phyloP scores from a whole-genome alignment of 2,113 vertebrate genomes.

The Hippocampus guttulatus region DNA sequence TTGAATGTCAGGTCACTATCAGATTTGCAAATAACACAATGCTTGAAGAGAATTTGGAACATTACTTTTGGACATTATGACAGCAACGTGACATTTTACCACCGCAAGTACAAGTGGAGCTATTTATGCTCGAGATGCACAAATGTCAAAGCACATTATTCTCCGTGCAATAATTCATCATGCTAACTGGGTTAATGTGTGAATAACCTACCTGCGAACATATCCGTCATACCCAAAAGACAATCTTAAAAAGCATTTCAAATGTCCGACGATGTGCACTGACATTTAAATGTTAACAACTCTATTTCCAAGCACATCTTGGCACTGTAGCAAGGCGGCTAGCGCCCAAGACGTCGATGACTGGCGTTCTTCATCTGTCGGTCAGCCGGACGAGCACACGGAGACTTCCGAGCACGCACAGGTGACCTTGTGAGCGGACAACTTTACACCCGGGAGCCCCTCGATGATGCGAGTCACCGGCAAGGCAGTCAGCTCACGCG shows the following conservation, averaged over 20 bases:
- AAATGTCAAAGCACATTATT: conserved; percentile 18
- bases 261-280: background rate
- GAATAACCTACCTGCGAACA: background rate
- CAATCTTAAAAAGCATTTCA: background rate
- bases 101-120: background rate
- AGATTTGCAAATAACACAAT: background rate
- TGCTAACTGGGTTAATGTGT: conserved; percentile 19
- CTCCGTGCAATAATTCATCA: conserved; percentile 9
- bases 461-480: conserved; percentile 3
- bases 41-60: background rate
- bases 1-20: background rate
- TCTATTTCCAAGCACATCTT: background rate
- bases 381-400: conserved; percentile 46
- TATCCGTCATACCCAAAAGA: conserved; percentile 19
- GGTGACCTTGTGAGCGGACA: conserved; percentile 61
- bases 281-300: background rate
- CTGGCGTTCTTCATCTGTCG: conserved; percentile 37
- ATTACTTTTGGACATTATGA: background rate
- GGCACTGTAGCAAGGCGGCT: background rate
- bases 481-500: background rate
- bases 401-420: conserved; percentile 29
- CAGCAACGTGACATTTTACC: background rate
- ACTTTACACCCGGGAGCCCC: conserved; percentile 28
- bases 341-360: conserved; percentile 27
- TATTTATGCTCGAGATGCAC: background rate